Conservation (phyloP, 2,888 invertebrate species). For the Allolobophora icterica region DNA sequence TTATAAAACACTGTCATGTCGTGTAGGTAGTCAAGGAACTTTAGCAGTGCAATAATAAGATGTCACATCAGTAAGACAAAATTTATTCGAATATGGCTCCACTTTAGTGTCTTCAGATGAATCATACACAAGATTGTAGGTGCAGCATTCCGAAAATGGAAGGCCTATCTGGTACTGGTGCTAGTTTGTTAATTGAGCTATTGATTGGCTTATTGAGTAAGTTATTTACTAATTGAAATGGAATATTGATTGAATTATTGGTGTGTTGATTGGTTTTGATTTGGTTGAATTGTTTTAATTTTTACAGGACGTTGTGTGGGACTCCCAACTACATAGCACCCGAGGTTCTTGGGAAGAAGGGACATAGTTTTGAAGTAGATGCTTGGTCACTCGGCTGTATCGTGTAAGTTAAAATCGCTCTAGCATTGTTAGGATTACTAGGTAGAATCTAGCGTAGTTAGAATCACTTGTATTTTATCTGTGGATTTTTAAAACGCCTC, state of each 20-base stretch:
- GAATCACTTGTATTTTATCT: too few relatives aligned
- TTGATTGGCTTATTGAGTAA: background rate
- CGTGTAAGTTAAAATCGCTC: slow-evolving; percentile 72
- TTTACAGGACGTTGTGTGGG: slow-evolving; percentile 87
- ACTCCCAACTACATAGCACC: slow-evolving; percentile 99
- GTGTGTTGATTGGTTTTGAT: background rate
- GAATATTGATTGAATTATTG: background rate
- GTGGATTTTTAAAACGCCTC: too few relatives aligned
- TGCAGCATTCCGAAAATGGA: too few relatives aligned
- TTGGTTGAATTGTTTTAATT: background rate
- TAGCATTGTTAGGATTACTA: background rate
- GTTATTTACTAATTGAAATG: background rate
- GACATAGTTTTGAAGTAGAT: slow-evolving; percentile 98
- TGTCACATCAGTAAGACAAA: too few relatives aligned
- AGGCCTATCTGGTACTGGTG: background rate
- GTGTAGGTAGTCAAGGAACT: too few relatives aligned
- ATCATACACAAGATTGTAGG: too few relatives aligned
- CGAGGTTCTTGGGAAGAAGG: slow-evolving; percentile 93
- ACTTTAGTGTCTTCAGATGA: too few relatives aligned
- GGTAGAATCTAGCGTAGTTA: too few relatives aligned
- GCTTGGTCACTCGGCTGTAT: slow-evolving; percentile 98
- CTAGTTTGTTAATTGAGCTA: background rate
- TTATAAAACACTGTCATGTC: too few relatives aligned
- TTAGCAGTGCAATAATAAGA: too few relatives aligned
- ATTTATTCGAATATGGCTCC: too few relatives aligned